Conservation (phyloP, 2,797 vertebrate species). For the Notoglanidium macrostoma region DNA sequence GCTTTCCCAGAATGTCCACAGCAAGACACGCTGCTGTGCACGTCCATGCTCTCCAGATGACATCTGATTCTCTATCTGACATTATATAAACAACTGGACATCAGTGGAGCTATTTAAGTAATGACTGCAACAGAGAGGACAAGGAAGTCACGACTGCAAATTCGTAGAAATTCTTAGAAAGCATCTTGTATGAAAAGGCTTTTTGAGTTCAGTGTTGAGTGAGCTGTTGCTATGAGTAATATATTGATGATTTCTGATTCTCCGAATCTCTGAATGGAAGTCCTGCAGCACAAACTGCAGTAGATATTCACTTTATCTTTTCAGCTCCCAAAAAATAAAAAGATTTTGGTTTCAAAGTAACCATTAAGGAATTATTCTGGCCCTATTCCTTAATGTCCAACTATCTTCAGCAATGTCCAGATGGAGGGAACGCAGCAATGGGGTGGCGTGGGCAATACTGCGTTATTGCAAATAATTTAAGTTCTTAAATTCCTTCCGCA, state of each 20-base stretch:
- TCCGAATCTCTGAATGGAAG: no score
- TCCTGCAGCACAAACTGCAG: no score
- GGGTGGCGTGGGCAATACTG: background rate
- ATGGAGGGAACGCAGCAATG: background rate
- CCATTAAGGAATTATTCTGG: background rate
- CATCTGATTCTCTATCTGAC: slow-evolving; percentile 24
- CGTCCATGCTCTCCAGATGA: slow-evolving; percentile 55
- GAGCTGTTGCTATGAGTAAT: background rate
- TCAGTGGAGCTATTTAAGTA: slow-evolving; percentile 4
- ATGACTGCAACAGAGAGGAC: background rate
- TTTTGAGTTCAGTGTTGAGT: no score
- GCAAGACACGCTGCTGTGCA: slow-evolving; percentile 54
- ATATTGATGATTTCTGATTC: background rate
- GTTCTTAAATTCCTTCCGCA: background rate
- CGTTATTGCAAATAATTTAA: background rate
- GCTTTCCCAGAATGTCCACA: slow-evolving; percentile 70
- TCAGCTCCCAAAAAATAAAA: background rate
- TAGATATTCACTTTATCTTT: background rate
- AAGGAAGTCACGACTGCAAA: slow-evolving; percentile 22
- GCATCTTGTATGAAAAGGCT: background rate
- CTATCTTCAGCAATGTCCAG: background rate
- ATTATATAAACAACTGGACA: slow-evolving; percentile 19
- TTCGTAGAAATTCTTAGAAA: background rate
- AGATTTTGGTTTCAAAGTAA: background rate
- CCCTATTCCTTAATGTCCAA: background rate